Conservation (phyloP, 2,888 invertebrate species). For the Cordylochernes scorpioides region DNA sequence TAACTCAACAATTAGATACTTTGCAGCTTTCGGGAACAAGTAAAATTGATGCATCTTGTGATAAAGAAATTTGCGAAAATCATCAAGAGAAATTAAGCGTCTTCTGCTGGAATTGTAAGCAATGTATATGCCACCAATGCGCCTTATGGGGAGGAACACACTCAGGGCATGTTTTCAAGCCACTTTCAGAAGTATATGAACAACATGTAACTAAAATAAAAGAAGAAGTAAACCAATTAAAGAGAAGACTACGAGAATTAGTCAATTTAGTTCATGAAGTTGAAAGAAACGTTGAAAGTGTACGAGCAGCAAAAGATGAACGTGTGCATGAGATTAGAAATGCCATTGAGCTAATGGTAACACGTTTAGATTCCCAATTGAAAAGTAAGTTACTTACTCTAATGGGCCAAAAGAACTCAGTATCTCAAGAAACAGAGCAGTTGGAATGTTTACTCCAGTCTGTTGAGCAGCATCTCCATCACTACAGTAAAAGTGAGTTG, state of each 20-base stretch:
- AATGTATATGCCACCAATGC: slow-evolving; percentile 71
- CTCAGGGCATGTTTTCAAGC: slow-evolving; percentile 70
- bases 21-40: slow-evolving; percentile 30
- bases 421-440: slow-evolving; percentile 67
- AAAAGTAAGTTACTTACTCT: slow-evolving; percentile 61
- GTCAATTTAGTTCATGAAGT: slow-evolving; percentile 69
- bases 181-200: slow-evolving; percentile 65
- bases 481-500: slow-evolving; percentile 50
- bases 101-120: slow-evolving; percentile 66
- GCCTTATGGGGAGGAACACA: slow-evolving; percentile 79
- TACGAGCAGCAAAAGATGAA: slow-evolving; percentile 68
- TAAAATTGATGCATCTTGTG: too few relatives aligned
- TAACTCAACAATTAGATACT: slow-evolving; percentile 67
- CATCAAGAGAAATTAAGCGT: slow-evolving; percentile 55
- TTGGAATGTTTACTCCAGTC: slow-evolving; percentile 54
- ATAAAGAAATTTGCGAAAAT: slow-evolving; percentile 9
- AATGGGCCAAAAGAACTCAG: slow-evolving; percentile 41
- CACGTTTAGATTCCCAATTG: slow-evolving; percentile 58
- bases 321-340: slow-evolving; percentile 69
- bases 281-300: slow-evolving; percentile 66
- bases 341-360: slow-evolving; percentile 76
- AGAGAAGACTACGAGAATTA: slow-evolving; percentile 52
- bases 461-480: slow-evolving; percentile 34
- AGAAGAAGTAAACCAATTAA: slow-evolving; percentile 50
- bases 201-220: slow-evolving; percentile 60